Percentiles rank a stretch among this genome's conserved stretches.
These are phyloP conservation scores for Rhynchomys soricoides DNA, from an alignment of 2,113 vertebrate genomes.

Conservation along the genomic window DNA sequence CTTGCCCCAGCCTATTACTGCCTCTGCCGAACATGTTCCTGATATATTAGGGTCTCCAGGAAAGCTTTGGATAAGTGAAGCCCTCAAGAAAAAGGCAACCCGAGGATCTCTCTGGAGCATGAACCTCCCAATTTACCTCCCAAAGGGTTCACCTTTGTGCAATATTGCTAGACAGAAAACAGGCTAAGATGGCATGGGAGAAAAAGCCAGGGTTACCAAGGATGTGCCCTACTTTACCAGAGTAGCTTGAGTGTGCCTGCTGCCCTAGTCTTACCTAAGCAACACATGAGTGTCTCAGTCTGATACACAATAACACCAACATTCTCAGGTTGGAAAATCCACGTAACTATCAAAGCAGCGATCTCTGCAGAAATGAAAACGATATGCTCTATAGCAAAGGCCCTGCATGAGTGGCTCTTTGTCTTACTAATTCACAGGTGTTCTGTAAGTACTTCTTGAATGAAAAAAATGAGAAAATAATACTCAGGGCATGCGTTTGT, in stretches of 20 bases:
- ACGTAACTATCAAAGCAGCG: background rate
- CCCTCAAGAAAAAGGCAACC: background rate
- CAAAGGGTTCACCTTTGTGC: too few species aligned
- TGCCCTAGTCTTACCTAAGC: background rate
- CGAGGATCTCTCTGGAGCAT: too few species aligned
- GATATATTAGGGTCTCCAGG: background rate
- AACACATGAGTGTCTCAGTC: background rate
- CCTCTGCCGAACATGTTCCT: background rate
- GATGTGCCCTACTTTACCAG: background rate
- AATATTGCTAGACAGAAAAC: background rate
- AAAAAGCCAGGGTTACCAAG: background rate
- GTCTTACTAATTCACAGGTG: too few species aligned
- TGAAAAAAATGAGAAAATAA: background rate
- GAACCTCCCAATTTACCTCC: background rate
- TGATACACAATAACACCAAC: background rate
- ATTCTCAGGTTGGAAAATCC: background rate
- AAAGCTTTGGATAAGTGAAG: background rate
- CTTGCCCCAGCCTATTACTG: background rate
- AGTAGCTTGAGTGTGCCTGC: background rate
- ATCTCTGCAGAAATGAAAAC: background rate
- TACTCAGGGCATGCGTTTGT: background rate
- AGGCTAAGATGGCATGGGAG: background rate
- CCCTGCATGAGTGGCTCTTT: background rate
- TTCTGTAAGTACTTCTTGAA: background rate
- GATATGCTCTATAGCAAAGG: background rate